Evolutionary conservation across 2,797 vertebrate genomes (phyloP).

Genomic region (Enteromius afrohamiltoni): DNA sequence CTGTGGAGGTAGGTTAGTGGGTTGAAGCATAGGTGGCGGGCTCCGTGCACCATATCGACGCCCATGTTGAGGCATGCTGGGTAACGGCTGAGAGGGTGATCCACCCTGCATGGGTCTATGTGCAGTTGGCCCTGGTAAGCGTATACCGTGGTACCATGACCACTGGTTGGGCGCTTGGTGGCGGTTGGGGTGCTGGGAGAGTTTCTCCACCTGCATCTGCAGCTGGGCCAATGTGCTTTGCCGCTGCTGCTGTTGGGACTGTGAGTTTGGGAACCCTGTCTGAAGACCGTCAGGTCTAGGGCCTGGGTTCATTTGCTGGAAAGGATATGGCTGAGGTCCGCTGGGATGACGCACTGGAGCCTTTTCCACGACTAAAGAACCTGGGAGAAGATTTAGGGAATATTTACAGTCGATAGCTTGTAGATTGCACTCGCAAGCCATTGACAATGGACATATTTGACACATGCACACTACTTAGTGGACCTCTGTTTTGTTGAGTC

Average conservation of each 20-base stretch:
- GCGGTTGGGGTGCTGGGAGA: conserved; percentile 78
- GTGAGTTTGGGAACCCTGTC: conserved; percentile 54
- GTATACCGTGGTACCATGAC: conserved; percentile 78
- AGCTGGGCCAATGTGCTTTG: conserved; percentile 82
- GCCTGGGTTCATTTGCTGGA: conserved; percentile 66
- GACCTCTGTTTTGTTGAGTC: not conserved
- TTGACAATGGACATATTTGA: not conserved
- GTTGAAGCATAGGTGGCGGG: conserved; percentile 75
- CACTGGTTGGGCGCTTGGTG: conserved; percentile 77
- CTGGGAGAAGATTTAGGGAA: conserved; percentile 56
- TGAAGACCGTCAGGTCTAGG: conserved; percentile 70
- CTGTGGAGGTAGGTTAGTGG: conserved; percentile 69
- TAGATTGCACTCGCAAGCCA: not conserved
- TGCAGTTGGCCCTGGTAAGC: conserved; percentile 72
- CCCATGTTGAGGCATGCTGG: conserved; percentile 65
- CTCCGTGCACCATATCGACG: conserved; percentile 74
- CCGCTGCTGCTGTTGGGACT: conserved; percentile 76
- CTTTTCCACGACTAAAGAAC: conserved; percentile 79
- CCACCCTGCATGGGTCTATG: conserved; percentile 75
- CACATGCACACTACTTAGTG: not conserved
- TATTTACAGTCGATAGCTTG: too few relatives aligned
- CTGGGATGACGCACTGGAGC: conserved; percentile 65
- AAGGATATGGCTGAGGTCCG: conserved; percentile 58
- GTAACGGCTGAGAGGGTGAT: conserved; percentile 75
- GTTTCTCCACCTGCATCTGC: conserved; percentile 85